phyloP scores from a whole-genome alignment of 2,888 invertebrate species.

The Hypsopygia costalis region DNA sequence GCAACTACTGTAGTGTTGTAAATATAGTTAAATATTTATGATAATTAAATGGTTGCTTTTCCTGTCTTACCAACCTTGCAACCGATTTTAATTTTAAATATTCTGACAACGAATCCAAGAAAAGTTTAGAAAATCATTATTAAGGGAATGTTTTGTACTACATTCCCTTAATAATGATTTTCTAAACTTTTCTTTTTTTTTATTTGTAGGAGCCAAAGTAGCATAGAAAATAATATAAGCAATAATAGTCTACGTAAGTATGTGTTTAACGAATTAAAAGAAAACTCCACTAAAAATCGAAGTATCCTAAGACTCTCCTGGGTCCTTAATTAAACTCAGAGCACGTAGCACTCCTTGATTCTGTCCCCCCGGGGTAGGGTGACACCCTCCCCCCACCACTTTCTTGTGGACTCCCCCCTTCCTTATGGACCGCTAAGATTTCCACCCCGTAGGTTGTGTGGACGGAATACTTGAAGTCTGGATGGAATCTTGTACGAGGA shows the following conservation, averaged over 20 bases:
- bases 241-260: constrained; percentile 5
- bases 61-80: too few species aligned
- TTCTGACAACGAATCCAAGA: too few species aligned
- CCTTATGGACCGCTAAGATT: constrained; percentile 80
- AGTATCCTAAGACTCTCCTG: constrained; percentile 63
- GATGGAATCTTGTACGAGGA: constrained; percentile 76
- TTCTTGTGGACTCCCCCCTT: constrained; percentile 44
- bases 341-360: constrained; percentile 79
- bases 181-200: too few species aligned
- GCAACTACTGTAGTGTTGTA: too few species aligned
- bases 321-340: constrained; percentile 77
- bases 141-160: too few species aligned
- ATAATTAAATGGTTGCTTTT: too few species aligned
- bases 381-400: constrained; percentile 37
- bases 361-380: constrained; percentile 60
- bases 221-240: not conserved
- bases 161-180: too few species aligned
- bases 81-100: too few species aligned
- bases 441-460: constrained; percentile 73
- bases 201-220: too few species aligned
- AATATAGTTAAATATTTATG: too few species aligned
- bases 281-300: constrained; percentile 74
- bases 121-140: too few species aligned
- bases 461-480: constrained; percentile 73
- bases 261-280: constrained; percentile 51